Base-by-base conservation (phyloP, 1,140 invertebrate genomes). In the Drosophila micromelanica region DNA sequence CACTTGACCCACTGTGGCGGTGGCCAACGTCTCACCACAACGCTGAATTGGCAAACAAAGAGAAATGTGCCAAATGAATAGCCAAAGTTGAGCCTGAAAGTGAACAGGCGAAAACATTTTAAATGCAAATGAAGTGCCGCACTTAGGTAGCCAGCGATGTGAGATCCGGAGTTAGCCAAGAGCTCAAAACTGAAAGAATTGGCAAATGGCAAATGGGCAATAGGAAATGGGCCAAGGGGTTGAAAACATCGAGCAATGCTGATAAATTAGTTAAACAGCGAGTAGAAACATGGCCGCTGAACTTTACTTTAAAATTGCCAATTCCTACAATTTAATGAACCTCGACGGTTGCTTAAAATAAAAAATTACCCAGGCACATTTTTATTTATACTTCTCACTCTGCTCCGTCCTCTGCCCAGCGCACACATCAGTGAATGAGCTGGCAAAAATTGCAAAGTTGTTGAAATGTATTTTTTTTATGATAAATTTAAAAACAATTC, bases 11-110 rank as follows among this genome's bases (percentile, higher is more conserved):
- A 69, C 71, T 61, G 65, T 45, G 35, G 13, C 43, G 43, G 17
- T 52, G 45, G 30, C 38, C 20, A 15, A 17, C 30, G 23, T 23
- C 40, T 35, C 38, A 59, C 40, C 62, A 9, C 70, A 30, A 23
- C 51, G 80, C 76, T 79, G 71, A 77, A 68, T 86, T 77, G 63
- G 61, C 64, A 78, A 82, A 84, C 84, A 89, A 89, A 79, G 79
- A 79, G 76, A 78, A 89, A 87, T 87, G 79, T 84, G 79, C 84
- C 78, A 89, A 89, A 87, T 89, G 84, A 87, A 87, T 87, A 76
- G 76, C 65, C 73, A 89, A 89, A 87, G 79, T 87, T 82, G 65
- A 72, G 73, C 40, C 69, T 68, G 73, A 59, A 84, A 76, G 74
- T 70, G 67, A 82, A 76, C 80, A 65, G 76, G 76, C 80, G 73